Percentiles rank a stretch among this genome's conserved stretches.
Evolutionary conservation across 2,113 vertebrate species (phyloP).

Genomic region (Pelecanus crispus): DNA sequence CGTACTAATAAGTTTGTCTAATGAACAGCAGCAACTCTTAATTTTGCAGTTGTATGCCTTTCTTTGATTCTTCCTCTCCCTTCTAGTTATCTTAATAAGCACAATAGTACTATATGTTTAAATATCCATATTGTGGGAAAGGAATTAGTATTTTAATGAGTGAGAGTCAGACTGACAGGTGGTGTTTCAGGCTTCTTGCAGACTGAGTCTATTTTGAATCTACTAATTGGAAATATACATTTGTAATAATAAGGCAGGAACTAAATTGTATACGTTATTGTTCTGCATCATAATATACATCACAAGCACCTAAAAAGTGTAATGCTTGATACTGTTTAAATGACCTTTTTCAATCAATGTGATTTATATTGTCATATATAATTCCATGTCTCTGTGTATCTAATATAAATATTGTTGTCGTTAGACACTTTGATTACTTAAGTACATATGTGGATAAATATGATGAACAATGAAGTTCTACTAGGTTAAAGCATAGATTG

Average conservation of each 20-base stretch:
- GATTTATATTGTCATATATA: not conserved
- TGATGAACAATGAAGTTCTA: not conserved
- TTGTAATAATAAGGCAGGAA: not conserved
- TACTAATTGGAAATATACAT: not conserved
- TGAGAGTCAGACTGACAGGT: not conserved
- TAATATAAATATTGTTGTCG: not conserved
- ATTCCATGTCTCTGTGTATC: not conserved
- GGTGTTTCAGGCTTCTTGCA: not conserved
- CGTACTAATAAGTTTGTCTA: not conserved
- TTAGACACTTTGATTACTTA: not conserved
- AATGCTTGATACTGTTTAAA: not conserved
- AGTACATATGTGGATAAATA: not conserved
- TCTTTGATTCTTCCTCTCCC: not conserved
- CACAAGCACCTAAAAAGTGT: not conserved
- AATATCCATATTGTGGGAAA: not conserved
- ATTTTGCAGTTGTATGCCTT: not conserved
- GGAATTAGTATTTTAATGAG: not conserved
- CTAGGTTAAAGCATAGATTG: not conserved
- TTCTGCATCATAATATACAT: not conserved
- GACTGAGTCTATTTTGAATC: not conserved
- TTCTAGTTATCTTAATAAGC: not conserved
- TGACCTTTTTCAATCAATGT: not conserved
- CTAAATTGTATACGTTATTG: not conserved
- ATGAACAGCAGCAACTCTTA: not conserved
- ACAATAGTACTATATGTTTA: not conserved